These are phyloP conservation scores for Biston betularia DNA, from an alignment of 2,888 invertebrate species.

Conservation along the genomic window DNA sequence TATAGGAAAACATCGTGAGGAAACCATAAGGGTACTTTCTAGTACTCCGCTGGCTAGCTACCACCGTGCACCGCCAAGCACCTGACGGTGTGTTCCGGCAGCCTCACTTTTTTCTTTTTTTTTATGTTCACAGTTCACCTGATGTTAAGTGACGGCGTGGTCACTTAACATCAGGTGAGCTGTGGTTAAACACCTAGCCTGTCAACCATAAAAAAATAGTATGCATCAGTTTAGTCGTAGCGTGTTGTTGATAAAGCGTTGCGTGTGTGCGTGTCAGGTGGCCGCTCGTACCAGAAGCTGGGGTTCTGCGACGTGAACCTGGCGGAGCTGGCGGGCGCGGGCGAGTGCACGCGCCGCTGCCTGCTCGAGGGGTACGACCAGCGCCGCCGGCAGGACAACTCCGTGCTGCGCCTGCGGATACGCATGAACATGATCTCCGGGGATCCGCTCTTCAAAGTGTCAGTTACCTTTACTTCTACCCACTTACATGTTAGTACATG, in stretches of 20 bases:
- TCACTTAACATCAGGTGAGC: too few relatives aligned
- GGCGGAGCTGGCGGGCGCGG: conserved; percentile 98
- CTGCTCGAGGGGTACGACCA: conserved; percentile 98
- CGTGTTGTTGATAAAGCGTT: neutral
- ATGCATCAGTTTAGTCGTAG: neutral
- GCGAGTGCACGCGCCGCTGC: conserved; percentile 93
- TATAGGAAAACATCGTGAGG: too few relatives aligned
- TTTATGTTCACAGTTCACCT: too few relatives aligned
- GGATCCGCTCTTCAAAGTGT: conserved; percentile 99
- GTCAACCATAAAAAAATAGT: too few relatives aligned
- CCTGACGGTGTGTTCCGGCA: too few relatives aligned
- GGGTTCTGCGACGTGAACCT: conserved; percentile 99
- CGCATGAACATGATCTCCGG: conserved; percentile 98
- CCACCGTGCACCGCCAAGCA: too few relatives aligned
- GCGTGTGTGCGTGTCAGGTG: conserved; percentile 70
- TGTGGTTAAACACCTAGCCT: too few relatives aligned
- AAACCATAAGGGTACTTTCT: too few relatives aligned
- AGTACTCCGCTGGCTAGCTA: neutral
- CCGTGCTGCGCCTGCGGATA: conserved; percentile 95
- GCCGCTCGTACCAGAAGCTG: conserved; percentile 96
- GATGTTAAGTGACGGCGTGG: too few relatives aligned
- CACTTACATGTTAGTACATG: neutral
- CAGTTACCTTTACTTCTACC: conserved; percentile 74
- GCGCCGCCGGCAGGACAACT: conserved; percentile 97
- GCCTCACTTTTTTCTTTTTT: neutral